Evolutionary conservation across 2,113 vertebrate species (phyloP).

Genomic region (Ochotona princeps): DNA sequence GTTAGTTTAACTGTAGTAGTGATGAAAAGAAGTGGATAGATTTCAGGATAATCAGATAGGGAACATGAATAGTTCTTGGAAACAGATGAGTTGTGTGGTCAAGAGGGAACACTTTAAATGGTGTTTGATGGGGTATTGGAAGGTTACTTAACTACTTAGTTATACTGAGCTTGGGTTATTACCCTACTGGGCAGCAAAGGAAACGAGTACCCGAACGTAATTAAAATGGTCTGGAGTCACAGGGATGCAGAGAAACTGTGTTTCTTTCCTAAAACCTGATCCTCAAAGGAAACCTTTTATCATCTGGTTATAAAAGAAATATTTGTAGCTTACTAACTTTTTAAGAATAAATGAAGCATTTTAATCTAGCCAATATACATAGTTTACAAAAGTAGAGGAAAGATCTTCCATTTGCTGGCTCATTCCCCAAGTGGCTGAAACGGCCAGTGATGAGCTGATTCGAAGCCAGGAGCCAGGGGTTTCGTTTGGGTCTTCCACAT

Average conservation of each 20-base stretch:
- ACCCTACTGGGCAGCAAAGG: not conserved
- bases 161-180: not conserved
- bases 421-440: too few relatives aligned
- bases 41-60: too few relatives aligned
- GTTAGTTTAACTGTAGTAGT: not conserved
- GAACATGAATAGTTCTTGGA: not conserved
- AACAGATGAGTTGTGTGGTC: not conserved
- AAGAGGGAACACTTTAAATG: not conserved
- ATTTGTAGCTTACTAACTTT: not conserved
- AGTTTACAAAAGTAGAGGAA: slow-evolving; percentile 19
- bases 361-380: slow-evolving; percentile 7
- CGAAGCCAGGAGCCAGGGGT: too few relatives aligned
- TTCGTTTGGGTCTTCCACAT: too few relatives aligned
- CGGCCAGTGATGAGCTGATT: too few relatives aligned
- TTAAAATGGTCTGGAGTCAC: not conserved
- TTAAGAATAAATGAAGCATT: slow-evolving; percentile 28
- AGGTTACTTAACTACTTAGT: not conserved
- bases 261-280: not conserved
- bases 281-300: slow-evolving; percentile 1
- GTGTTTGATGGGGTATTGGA: not conserved
- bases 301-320: slow-evolving; percentile 26
- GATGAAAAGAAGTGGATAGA: not conserved
- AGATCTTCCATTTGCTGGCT: not conserved
- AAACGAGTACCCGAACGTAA: not conserved
- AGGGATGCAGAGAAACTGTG: not conserved